phyloP scores from a whole-genome alignment of 2,888 invertebrate genomes.

The Gastrophysa polygoni region DNA sequence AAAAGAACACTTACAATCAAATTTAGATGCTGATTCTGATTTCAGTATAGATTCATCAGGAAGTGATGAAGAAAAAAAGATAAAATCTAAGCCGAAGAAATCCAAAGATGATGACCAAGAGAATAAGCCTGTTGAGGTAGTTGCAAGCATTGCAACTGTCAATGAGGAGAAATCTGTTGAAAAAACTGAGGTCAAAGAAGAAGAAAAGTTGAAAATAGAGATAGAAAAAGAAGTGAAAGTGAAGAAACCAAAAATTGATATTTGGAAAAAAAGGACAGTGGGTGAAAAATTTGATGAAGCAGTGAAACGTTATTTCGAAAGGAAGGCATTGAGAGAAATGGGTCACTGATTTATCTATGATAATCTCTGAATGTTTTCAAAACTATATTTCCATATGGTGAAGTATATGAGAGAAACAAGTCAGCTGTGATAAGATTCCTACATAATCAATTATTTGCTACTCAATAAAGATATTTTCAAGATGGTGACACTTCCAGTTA shows the following conservation, averaged over 20 bases:
- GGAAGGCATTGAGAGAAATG: conserved; percentile 64
- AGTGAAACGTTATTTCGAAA: conserved; percentile 74
- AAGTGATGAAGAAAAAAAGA: conserved; percentile 50
- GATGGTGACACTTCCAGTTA: no score
- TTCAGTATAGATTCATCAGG: conserved; percentile 71
- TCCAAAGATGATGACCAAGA: conserved; percentile 34
- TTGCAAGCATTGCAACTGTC: conserved; percentile 30
- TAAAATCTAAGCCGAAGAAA: conserved; percentile 32
- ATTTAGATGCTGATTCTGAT: conserved; percentile 75
- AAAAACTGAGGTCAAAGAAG: conserved; percentile 28
- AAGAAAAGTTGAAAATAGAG: conserved; percentile 35
- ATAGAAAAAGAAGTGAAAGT: conserved; percentile 34
- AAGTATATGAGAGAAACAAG: no score
- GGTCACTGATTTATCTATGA: no score
- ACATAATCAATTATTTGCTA: no score
- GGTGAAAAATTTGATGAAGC: conserved; percentile 79
- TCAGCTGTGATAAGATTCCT: no score
- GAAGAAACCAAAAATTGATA: conserved; percentile 65
- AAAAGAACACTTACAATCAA: conserved; percentile 62
- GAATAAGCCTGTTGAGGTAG: conserved; percentile 31
- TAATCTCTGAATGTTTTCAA: no score
- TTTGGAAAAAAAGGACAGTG: conserved; percentile 86
- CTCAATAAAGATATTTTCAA: no score
- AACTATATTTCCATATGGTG: no score
- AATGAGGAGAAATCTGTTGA: conserved; percentile 30